These are phyloP conservation scores for Spheniscus mendiculus DNA, from an alignment of 2,113 vertebrate genomes.

Conservation along the genomic window DNA sequence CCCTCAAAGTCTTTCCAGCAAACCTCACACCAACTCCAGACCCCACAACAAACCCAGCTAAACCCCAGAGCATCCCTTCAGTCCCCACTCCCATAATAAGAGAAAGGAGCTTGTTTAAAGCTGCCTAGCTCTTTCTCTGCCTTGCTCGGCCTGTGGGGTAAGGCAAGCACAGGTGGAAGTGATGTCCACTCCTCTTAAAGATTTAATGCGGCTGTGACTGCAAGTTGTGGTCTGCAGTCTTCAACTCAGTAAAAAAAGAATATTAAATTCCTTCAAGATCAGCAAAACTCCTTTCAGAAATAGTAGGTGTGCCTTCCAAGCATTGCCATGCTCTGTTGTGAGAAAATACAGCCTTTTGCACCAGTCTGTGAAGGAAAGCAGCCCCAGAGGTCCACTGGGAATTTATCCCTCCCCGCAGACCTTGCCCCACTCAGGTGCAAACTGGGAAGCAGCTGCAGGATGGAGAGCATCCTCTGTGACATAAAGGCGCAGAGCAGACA, in stretches of 20 bases:
- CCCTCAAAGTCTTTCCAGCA: background rate
- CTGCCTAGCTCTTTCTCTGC: background rate
- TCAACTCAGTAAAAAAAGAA: background rate
- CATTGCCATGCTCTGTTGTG: too few relatives aligned
- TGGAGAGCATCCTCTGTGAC: background rate
- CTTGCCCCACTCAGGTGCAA: background rate
- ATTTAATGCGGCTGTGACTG: background rate
- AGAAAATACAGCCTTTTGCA: background rate
- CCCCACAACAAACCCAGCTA: background rate
- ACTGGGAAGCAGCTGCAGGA: background rate
- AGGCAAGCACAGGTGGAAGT: background rate
- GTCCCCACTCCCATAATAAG: fast-evolving
- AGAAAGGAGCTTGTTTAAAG: background rate
- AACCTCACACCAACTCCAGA: background rate
- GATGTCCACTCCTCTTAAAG: background rate
- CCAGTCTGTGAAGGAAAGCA: background rate
- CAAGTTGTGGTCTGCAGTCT: background rate
- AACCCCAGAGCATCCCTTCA: background rate
- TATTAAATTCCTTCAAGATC: background rate
- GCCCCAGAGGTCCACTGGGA: background rate
- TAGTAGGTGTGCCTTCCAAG: background rate
- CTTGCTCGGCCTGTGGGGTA: background rate
- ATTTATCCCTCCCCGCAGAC: background rate
- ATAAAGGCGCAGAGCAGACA: background rate
- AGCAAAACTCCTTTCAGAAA: background rate